Evolutionary conservation across 2,113 vertebrate genomes (phyloP), one percentile per base, ranked within the genome.

Genomic region (Sorex fumeus): DNA sequence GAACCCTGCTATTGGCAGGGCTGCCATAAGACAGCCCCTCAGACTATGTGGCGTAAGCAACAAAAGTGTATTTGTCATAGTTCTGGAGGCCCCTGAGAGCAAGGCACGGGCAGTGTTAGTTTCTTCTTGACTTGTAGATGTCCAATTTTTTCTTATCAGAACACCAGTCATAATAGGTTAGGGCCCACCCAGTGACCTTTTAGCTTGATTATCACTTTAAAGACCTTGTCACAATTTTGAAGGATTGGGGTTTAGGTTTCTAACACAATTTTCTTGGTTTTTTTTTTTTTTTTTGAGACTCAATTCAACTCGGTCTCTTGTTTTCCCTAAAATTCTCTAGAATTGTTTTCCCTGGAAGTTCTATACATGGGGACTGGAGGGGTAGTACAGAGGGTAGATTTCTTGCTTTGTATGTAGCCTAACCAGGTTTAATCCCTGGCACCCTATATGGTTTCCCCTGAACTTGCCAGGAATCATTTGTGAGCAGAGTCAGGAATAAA

Each of bases 191-290:
- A 75, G n/a, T 64, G 71, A 45, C 21, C 71, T 64, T 75, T 72
- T 43, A 85, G 40, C 27, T 36, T 84, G n/a, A 75, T 86, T 64
- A 16, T 86, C 28, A 60, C 84, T 74, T 43, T 74, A 36, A 74
- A 60, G 11, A 30, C 47, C 27, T 27, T 57, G 6, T 23, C 69
- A 74, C 36, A 10, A 53, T 30, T 85, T 19, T 72, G 50, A 64
- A 16, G 53, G 81, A 34, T 62, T 34, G 6, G n/a, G 36, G 7
- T 1, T 90, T 72, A 40, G 40, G 40, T 40, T 40, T 50, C 47
- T 50, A 50, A 7, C 47, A 50, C 47, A 50, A 13, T 50, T 50
- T 50, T 50, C 10, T 50, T 50, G 6, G 5, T 50, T 50, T 50
- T 10, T 50, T 50, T 50, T 50, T 50, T 50, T 50, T 10, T 50